Evolutionary conservation across 2,113 vertebrate genomes (phyloP), one percentile per base, ranked within the genome.

Genomic region (Mionectes macconnelli): DNA sequence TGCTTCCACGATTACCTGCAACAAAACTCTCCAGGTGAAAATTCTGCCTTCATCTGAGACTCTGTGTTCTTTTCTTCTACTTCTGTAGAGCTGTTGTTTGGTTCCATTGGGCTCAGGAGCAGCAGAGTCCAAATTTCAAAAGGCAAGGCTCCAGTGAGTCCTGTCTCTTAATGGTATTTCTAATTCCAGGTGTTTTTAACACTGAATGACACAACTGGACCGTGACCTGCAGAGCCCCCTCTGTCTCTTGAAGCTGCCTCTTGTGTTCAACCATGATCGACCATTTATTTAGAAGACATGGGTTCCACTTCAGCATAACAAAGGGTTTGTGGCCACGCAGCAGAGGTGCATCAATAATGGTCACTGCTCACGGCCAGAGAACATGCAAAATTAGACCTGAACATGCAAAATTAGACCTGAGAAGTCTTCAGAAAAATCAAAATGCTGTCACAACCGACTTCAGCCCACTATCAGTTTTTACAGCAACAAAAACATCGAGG

Each of bases 161-260:
- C 49, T 9, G 0, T 1, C 52, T 28, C 3, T 8, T 19, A 24
- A 23, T 3, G 7, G 2, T 16, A 63, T 20, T 49, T 52, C 25
- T 17, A 37, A 47, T 57, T 70, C 42, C 72, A 63, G 22, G 4
- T 5, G 12, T 60, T 85, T 42, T 35, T 5, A 70, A 33, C n/a
- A 23, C 74, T 31, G 49, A 52, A 23, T 20, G 24, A n/a, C 21
- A 14, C 35, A 19, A 17, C n/a, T 33, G 50, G 28, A 49, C n/a
- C n/a, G 59, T 19, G 19, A 31, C 27, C 25, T 30, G 53, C 74
- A 45, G 37, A 55, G 25, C 9, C 40, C 40, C 35, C 49, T 42
- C 50, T 75, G 53, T 21, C 63, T 47, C 87, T 21, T 11, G 33
- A 74, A 67, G 42, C 69, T 70, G 56, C 45, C 13, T 9, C 74